phyloP scores from a whole-genome alignment of 2,113 vertebrate genomes.

The Myotis davidii region DNA sequence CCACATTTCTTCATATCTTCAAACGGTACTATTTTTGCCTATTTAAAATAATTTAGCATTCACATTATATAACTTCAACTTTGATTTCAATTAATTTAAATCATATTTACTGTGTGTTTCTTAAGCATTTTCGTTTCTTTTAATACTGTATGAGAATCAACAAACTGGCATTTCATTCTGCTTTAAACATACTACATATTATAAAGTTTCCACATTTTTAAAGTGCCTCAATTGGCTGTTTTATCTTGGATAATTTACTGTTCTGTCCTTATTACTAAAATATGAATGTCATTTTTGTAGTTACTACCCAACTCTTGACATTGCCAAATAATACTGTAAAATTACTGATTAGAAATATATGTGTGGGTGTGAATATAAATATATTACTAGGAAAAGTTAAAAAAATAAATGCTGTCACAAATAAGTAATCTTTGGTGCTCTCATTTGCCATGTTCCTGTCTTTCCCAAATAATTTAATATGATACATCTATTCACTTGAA shows the following conservation, averaged over 20 bases:
- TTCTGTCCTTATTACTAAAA: slow-evolving; percentile 54
- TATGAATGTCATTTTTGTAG: not conserved
- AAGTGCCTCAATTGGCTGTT: slow-evolving; percentile 21
- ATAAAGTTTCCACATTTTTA: slow-evolving; percentile 6
- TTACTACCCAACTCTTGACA: slow-evolving; percentile 9
- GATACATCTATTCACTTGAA: slow-evolving; percentile 38
- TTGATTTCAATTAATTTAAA: slow-evolving; percentile 25
- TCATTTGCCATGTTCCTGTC: slow-evolving; percentile 24
- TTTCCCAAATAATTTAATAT: slow-evolving; percentile 54
- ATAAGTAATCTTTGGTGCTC: not conserved
- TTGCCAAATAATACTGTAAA: slow-evolving; percentile 60
- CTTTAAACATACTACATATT: not conserved
- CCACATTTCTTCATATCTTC: not conserved
- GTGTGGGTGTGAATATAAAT: not conserved
- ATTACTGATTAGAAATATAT: slow-evolving; percentile 40
- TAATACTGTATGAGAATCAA: not conserved
- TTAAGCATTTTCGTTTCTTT: not conserved
- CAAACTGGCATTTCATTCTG: not conserved
- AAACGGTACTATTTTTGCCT: not conserved
- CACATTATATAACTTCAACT: not conserved
- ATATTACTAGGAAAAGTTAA: slow-evolving; percentile 23
- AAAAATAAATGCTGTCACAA: slow-evolving; percentile 38
- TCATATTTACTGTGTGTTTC: not conserved
- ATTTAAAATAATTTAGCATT: not conserved
- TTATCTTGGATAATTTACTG: slow-evolving; percentile 33